phyloP scores from a whole-genome alignment of 2,888 invertebrate species.

The Ophioninae sp. region DNA sequence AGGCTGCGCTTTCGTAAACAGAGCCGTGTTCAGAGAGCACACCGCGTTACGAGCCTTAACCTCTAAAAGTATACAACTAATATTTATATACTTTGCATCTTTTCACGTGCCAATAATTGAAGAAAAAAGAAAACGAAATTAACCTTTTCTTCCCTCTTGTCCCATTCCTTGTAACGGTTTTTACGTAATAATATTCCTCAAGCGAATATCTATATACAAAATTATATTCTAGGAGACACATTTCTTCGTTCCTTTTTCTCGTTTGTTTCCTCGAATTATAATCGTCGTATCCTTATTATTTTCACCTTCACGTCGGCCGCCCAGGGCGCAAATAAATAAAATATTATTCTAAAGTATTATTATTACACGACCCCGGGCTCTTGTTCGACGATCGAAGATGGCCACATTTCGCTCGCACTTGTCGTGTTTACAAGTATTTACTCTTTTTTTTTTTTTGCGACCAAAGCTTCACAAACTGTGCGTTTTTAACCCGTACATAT shows the following conservation, averaged over 20 bases:
- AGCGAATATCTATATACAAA: conserved; percentile 65
- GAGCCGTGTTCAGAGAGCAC: conserved; percentile 72
- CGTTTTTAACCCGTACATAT: conserved; percentile 59
- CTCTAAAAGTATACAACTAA: conserved; percentile 50
- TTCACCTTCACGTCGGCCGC: conserved; percentile 68
- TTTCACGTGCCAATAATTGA: conserved; percentile 53
- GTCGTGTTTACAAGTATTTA: conserved; percentile 37
- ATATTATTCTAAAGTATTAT: conserved; percentile 72
- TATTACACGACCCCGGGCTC: conserved; percentile 72
- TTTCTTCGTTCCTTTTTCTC: neutral
- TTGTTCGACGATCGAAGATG: conserved; percentile 44
- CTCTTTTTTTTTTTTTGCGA: conserved; percentile 26
- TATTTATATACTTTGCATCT: conserved; percentile 26
- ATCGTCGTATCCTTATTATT: conserved; percentile 16
- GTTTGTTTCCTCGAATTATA: conserved; percentile 17
- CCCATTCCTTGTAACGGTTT: conserved; percentile 58
- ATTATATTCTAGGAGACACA: conserved; percentile 70
- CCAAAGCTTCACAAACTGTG: conserved; percentile 67
- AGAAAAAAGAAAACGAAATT: conserved; percentile 49
- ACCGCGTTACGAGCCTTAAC: conserved; percentile 64
- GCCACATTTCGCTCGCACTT: conserved; percentile 61
- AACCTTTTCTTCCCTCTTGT: conserved; percentile 28
- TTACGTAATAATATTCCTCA: conserved; percentile 65
- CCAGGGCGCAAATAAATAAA: conserved; percentile 78
- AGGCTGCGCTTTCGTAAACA: conserved; percentile 55